Base-by-base conservation (phyloP, 2,113 vertebrate species). In the Geococcyx californianus region DNA sequence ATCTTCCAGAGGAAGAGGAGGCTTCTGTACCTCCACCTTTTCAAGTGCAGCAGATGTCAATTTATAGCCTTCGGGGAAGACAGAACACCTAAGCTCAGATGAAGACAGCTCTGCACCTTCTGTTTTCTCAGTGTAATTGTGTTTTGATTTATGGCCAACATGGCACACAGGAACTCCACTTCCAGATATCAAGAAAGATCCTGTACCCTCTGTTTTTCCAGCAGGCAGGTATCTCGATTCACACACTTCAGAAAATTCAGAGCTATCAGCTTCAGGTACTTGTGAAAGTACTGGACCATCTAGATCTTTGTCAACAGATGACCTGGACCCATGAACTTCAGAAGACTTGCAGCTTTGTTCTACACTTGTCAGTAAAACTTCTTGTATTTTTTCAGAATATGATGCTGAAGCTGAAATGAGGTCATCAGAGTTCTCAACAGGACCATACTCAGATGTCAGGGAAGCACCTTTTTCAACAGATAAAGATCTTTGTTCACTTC, bases 221-320 rank as follows among this genome's bases (percentile, higher is more conserved):
- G 68, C 49, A 54, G 89, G 29, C 17, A 94, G 47, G n/a, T 92
- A 96, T 23, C 80, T 90, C 0, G 63, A 93, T 33, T 91, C 94
- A 2, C 13, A 34, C 7, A 96, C 60, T 82, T 98, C 97, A 3
- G 95, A 95, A 73, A 97, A 95, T 17, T 96, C 95, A 36, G 97
- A 97, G 51, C 93, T 84, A 42, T 97, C 97, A 70, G 95, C 96
- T 80, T 95, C 95, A 84, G 96, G 93, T 60, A 97, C 91, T 54
- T 96, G 93, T 4, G 97, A 94, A 92, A 96, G 94, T 4, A 89
- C 76, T 2, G 80, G 74, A 49, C 88, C 81, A 0, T 76, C 94
- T 40, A 86, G 38, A 70, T 28, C 38, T 62, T 82, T 82, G 34
- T 90, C 88, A 54, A 70, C 17, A 52, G 89, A 73, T 42, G 95